Evolutionary conservation across 2,113 vertebrate species (phyloP).

Genomic region (Limanda limanda): DNA sequence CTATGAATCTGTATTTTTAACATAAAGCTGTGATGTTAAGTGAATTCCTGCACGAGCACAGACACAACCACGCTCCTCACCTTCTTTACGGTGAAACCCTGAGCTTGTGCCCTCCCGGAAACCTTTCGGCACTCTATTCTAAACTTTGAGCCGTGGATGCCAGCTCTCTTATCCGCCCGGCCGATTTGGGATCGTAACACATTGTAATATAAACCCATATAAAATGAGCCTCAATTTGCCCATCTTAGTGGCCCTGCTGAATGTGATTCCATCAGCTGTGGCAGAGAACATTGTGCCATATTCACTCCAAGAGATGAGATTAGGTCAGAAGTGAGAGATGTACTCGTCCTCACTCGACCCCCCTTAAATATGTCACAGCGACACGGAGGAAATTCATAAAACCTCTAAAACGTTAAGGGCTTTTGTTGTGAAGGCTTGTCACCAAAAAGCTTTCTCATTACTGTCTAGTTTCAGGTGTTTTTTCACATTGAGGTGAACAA

Average conservation of each 20-base stretch:
- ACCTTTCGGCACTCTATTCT: neutral
- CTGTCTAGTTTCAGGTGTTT: neutral
- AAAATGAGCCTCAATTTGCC: constrained; percentile 47
- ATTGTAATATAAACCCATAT: constrained; percentile 49
- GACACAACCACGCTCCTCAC: neutral
- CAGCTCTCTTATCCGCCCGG: constrained; percentile 2
- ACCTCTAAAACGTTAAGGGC: constrained; percentile 13
- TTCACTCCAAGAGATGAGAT: constrained; percentile 53
- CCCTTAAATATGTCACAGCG: constrained; percentile 39
- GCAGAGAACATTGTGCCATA: constrained; percentile 31
- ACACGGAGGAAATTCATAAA: constrained; percentile 29
- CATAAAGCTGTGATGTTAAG: neutral
- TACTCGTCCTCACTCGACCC: constrained; percentile 30
- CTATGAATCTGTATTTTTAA: neutral
- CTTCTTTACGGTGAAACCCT: neutral
- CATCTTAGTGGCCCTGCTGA: constrained; percentile 39
- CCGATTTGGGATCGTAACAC: constrained; percentile 45
- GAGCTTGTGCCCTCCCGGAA: constrained; percentile 7
- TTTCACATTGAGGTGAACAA: neutral
- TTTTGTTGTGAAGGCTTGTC: neutral
- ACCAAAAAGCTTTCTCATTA: constrained; percentile 10
- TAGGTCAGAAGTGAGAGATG: constrained; percentile 49
- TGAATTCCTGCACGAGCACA: neutral
- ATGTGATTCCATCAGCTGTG: constrained; percentile 54
- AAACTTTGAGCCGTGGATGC: constrained; percentile 21